Evolutionary conservation across 2,888 invertebrate species (phyloP).

Genomic region (Agrilus cyanescens): DNA sequence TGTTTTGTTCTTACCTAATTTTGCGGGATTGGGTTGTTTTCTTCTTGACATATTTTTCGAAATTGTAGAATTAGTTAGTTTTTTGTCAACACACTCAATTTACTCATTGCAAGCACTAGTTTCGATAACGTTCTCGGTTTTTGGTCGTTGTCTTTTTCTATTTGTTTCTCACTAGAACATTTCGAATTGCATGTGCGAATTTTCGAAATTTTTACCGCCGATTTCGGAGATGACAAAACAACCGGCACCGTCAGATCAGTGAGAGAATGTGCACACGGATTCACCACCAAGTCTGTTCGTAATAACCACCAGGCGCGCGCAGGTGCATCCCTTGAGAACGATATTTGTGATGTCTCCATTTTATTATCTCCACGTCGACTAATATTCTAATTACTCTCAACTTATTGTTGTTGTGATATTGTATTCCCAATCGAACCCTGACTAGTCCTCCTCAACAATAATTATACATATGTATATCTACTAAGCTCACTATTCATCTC

Average conservation of each 20-base stretch:
- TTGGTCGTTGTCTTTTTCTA: too few relatives aligned
- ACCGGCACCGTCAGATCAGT: constrained; percentile 19
- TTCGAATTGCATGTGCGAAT: too few relatives aligned
- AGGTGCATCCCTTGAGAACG: constrained; percentile 26
- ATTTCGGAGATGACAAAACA: too few relatives aligned
- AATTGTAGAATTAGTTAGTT: constrained; percentile 1
- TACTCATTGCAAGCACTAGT: not conserved
- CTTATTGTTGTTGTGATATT: too few relatives aligned
- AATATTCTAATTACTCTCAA: constrained; percentile 21
- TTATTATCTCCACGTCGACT: constrained; percentile 23
- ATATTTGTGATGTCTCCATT: constrained; percentile 23
- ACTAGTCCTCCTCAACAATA: too few relatives aligned
- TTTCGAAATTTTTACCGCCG: too few relatives aligned
- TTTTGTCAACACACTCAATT: not conserved
- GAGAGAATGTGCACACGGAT: constrained; percentile 18
- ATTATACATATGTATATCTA: too few relatives aligned
- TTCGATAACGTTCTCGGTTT: not conserved
- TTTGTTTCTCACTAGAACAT: too few relatives aligned
- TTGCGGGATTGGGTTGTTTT: constrained; percentile 28
- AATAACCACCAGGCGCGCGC: constrained; percentile 28
- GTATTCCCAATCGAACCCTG: too few relatives aligned
- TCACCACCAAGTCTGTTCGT: constrained; percentile 17
- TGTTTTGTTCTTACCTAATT: constrained; percentile 20
- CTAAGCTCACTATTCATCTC: too few relatives aligned
- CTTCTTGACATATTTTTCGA: constrained; percentile 23